phyloP scores from a whole-genome alignment of 2,888 invertebrate species.

The Hypomecis atomaria region DNA sequence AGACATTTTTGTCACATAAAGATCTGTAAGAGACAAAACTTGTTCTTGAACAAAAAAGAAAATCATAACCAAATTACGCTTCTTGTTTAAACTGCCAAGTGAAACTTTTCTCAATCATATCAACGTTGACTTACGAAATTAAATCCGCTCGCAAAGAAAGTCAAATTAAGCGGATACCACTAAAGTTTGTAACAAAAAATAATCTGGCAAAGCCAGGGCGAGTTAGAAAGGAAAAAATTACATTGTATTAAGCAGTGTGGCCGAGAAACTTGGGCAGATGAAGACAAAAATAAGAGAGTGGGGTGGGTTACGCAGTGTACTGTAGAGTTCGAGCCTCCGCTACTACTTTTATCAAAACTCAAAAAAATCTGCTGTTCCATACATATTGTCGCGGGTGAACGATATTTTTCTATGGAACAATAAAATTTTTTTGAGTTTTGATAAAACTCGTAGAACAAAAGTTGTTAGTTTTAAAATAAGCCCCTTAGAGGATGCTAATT shows the following conservation, averaged over 20 bases:
- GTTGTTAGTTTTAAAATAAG: no score
- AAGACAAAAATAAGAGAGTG: conserved; percentile 61
- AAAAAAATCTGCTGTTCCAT: no score
- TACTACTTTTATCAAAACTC: no score
- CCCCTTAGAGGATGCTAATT: no score
- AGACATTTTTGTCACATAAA: conserved; percentile 2
- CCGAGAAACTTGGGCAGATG: conserved; percentile 57
- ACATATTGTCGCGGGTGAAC: no score
- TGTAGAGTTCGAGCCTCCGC: conserved; percentile 1
- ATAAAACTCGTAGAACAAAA: no score
- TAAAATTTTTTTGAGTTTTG: no score
- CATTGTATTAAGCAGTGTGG: conserved; percentile 69
- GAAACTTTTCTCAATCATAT: conserved; percentile 39
- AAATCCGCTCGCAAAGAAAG: conserved; percentile 47
- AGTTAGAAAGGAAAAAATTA: conserved; percentile 56
- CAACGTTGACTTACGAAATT: conserved; percentile 46
- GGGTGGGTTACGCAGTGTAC: conserved; percentile 47
- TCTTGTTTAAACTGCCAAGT: conserved; percentile 32
- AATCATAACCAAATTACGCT: conserved; percentile 37
- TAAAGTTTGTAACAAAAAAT: conserved; percentile 51
- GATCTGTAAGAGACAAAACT: conserved; percentile 17
- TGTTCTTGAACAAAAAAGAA: conserved; percentile 43
- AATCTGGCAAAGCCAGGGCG: conserved; percentile 45
- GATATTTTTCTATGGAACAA: no score
- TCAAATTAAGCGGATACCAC: conserved; percentile 49